Evolutionary conservation across 2,113 vertebrate species (phyloP), one percentile per base, ranked within the genome.

Genomic region (Rousettus leschenaultii): DNA sequence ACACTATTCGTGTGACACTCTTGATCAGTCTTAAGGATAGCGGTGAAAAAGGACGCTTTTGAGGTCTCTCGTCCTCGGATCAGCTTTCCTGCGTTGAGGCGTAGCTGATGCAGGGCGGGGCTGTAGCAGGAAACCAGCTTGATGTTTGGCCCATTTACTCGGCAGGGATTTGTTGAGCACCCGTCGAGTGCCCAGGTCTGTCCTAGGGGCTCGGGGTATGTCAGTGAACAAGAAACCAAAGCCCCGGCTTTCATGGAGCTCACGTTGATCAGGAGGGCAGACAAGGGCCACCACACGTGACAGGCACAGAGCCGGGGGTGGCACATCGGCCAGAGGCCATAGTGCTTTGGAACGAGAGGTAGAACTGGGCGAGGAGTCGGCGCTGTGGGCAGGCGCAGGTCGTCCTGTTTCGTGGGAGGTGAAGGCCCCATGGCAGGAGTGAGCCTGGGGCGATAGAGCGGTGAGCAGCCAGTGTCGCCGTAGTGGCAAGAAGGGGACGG

Each of bases 171-270:
- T 38, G 12, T 0, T 18, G 79, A 48, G 65, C 5, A 4, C 24
- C 16, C 33, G 0, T 9, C 28, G 0, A 26, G 4, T 33, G 38
- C 51, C 0, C 1, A 2, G 59, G 40, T 7, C 26, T 9, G 38
- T 24, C 28, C 48, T 38, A 1, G 21, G 59, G 21, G 24, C 26
- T 8, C 3, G 35, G 43, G 28, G 12, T 10, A 1, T 11, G 3
- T 22, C 26, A 5, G 33, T 33, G 48, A 51, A 22, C 14, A 9
- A 11, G 43, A 45, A 30, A 19, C 40, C 51, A n/a, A 6, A 22
- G 59, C 9, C 35, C 10, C 16, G 9, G 53, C 85, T 55, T 19
- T 45, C 9, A 9, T 45, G 43, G 15, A 43, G 53, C 70, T 18
- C 19, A 1, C 5, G 0, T 3, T 24, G 15, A n/a, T 33, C 6